Percentiles rank a stretch among this genome's conserved stretches.
These are phyloP conservation scores for Aethina tumida DNA, from an alignment of 1,140 invertebrate genomes.

Conservation along the genomic window DNA sequence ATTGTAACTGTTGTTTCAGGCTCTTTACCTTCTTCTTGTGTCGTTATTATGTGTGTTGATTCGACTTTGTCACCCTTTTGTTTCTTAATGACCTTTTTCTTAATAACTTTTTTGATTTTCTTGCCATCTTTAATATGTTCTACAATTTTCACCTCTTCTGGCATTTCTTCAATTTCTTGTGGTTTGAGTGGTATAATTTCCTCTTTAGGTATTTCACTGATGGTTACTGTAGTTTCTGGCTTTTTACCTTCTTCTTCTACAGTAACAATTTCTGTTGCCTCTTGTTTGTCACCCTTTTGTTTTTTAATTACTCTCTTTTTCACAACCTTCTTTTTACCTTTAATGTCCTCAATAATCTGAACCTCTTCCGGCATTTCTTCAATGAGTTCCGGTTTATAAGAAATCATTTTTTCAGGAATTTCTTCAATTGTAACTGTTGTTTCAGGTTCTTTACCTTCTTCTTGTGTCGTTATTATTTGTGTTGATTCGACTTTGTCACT, in stretches of 20 bases:
- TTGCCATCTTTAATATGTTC: slow-evolving; percentile 24
- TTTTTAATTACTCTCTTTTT: slow-evolving; percentile 26
- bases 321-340: slow-evolving; percentile 25
- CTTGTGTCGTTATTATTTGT: slow-evolving; percentile 31
- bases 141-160: slow-evolving; percentile 35
- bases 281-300: slow-evolving; percentile 19
- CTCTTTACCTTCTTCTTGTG: slow-evolving; percentile 30
- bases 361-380: slow-evolving; percentile 36
- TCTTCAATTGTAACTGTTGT: slow-evolving; percentile 38
- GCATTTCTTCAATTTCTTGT: slow-evolving; percentile 14
- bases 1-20: slow-evolving; percentile 27
- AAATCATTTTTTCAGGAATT: slow-evolving; percentile 10
- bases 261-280: slow-evolving; percentile 26
- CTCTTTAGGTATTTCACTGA: slow-evolving; percentile 19
- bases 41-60: slow-evolving; percentile 25
- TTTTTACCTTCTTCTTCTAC: slow-evolving; percentile 17
- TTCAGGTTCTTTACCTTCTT: slow-evolving; percentile 34
- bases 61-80: slow-evolving; percentile 17
- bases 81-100: slow-evolving; percentile 30
- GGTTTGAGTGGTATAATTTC: slow-evolving; percentile 11
- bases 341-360: slow-evolving; percentile 33
- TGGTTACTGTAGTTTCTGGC: slow-evolving; percentile 22
- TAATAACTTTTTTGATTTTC: slow-evolving; percentile 29
- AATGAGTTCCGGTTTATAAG: slow-evolving; percentile 1
- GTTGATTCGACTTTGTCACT: slow-evolving; percentile 32